These are phyloP conservation scores for Bufo bufo DNA, from an alignment of 2,113 vertebrate genomes.

Conservation along the genomic window DNA sequence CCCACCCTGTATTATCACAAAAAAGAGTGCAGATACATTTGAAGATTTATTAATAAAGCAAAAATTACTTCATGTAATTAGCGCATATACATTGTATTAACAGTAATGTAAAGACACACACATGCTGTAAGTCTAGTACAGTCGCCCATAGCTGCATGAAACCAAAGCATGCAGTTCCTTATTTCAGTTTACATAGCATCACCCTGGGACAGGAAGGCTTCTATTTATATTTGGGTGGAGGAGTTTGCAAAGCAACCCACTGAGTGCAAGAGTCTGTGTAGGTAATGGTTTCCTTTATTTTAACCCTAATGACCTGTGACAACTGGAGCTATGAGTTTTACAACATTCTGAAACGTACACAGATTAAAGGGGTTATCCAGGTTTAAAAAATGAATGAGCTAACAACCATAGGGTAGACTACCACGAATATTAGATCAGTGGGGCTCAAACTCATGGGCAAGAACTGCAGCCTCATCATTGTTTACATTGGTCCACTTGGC, in stretches of 20 bases:
- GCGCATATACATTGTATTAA: not conserved
- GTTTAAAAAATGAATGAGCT: too few relatives aligned
- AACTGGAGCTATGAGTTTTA: not conserved
- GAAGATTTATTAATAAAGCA: not conserved
- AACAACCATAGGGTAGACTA: too few relatives aligned
- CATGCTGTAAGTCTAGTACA: not conserved
- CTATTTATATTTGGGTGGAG: slow-evolving; percentile 31
- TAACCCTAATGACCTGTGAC: not conserved
- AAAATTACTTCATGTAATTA: not conserved
- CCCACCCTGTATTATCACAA: too few relatives aligned
- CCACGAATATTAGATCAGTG: too few relatives aligned
- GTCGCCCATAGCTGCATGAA: not conserved
- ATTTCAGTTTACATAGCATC: slow-evolving; percentile 48
- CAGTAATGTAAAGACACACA: not conserved
- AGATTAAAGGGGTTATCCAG: not conserved
- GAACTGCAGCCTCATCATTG: too few relatives aligned
- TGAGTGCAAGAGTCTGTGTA: not conserved
- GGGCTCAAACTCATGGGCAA: too few relatives aligned
- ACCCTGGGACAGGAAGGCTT: slow-evolving; percentile 48
- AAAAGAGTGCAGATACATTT: too few relatives aligned
- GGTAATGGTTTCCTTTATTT: not conserved
- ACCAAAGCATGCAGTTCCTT: slow-evolving; percentile 13
- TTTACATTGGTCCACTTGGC: too few relatives aligned
- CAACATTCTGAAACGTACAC: too few relatives aligned
- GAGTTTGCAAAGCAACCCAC: not conserved